Evolutionary conservation across 2,888 invertebrate species (phyloP), one percentile per base, ranked within the genome.

Genomic region (Melangyna quadrimaculata): DNA sequence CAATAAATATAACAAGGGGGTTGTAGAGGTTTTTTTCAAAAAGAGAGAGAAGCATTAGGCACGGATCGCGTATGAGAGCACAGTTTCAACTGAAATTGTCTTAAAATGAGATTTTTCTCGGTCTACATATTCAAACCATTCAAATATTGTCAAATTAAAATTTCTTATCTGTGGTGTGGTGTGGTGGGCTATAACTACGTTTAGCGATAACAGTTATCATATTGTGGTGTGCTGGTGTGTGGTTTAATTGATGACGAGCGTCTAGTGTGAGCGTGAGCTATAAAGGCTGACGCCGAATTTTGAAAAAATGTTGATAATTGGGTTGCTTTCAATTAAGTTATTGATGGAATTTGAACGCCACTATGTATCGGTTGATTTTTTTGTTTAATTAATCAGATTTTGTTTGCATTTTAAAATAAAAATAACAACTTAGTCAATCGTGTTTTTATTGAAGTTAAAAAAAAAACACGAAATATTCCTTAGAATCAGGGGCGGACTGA

Each of bases 181-280:
- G n/a, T n/a, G n/a, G n/a, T n/a, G 40, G 53, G 51, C 6, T 24
- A 61, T 24, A 37, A 10, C 27, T 72, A 43, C 24, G 24, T 40
- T 12, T 7, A 35, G 57, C 53, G 80, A 80, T 80, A 80, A 75
- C 55, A 53, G 63, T 80, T 80, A 80, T 80, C 70, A 65, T 10
- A 53, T 3, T 63, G n/a, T n/a, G 40, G 29, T 48, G 27, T 10
- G 61, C 6, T 63, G n/a, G n/a, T 48, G 29, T 48, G 27, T 43
- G 17, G 10, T 6, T 63, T 24, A 48, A 35, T 74, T 57, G 55
- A 5, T 29, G 27, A 29, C 6, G 48, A 48, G 22, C n/a, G 29
- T n/a, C 17, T 10, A 55, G 55, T 12, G 6, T 29, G 2, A 29
- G 6, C 5, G 29, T 75, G 57, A 69, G 37, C 45, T 75, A n/a